A percentile compares a stretch with the other conserved stretches of the same genome.
These are phyloP conservation scores for Drosophila flavopinicola DNA, from an alignment of 2,888 invertebrate species.

Conservation along the genomic window DNA sequence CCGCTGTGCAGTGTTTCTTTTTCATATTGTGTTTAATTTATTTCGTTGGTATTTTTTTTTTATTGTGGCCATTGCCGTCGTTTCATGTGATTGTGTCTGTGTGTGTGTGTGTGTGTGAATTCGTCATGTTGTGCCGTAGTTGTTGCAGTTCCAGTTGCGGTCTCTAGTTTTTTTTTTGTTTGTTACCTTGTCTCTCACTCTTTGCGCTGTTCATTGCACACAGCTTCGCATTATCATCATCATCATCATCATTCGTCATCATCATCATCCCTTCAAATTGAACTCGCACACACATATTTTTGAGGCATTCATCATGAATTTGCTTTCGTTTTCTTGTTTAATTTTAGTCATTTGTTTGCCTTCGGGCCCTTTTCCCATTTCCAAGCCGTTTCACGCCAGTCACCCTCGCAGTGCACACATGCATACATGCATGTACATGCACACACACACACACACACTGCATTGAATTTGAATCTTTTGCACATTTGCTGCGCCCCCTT, in stretches of 20 bases:
- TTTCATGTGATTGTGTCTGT: constrained; percentile 22
- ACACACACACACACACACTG: constrained; percentile 20
- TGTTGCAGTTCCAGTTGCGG: constrained; percentile 28
- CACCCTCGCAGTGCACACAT: constrained; percentile 45
- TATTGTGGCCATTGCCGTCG: constrained; percentile 62
- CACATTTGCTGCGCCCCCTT: constrained; percentile 37
- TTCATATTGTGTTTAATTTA: constrained; percentile 79
- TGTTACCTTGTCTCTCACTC: constrained; percentile 32
- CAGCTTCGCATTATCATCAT: constrained; percentile 36
- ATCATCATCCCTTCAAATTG: constrained; percentile 50
- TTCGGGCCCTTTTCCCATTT: constrained; percentile 43
- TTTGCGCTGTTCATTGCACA: constrained; percentile 28
- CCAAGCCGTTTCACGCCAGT: constrained; percentile 29
- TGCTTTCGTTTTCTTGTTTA: constrained; percentile 63
- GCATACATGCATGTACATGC: constrained; percentile 13
- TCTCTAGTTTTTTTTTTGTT: constrained; percentile 30
- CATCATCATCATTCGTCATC: constrained; percentile 22
- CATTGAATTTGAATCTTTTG: constrained; percentile 47
- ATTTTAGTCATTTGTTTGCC: constrained; percentile 71
- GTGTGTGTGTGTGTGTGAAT: constrained; percentile 37
- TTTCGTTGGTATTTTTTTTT: constrained; percentile 77
- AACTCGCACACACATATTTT: constrained; percentile 49
- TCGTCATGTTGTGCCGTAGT: constrained; percentile 47
- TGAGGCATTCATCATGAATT: constrained; percentile 70
- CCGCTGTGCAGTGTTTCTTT: constrained; percentile 68